Percentiles rank a stretch among this genome's conserved stretches.
Conservation (phyloP, 2,113 vertebrate genomes). For the Campylomormyrus tamandua region DNA sequence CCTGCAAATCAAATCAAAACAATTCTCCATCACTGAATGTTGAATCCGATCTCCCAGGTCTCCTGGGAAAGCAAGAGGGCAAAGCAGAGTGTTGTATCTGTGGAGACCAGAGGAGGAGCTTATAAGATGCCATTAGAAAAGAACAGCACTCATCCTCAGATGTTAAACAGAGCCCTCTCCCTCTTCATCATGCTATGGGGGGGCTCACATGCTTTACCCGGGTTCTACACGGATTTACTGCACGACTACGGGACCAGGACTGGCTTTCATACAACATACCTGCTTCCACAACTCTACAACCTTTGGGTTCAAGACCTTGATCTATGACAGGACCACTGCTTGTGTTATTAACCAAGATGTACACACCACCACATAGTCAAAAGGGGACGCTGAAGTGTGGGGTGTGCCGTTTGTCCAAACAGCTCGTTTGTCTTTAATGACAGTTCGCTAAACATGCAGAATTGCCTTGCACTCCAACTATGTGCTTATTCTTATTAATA, state of each 20-base stretch:
- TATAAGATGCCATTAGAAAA: background rate
- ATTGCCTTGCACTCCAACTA: background rate
- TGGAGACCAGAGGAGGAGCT: background rate
- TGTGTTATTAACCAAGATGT: background rate
- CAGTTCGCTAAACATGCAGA: background rate
- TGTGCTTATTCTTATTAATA: background rate
- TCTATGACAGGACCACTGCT: background rate
- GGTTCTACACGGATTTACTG: background rate
- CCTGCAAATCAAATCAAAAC: constrained; percentile 37
- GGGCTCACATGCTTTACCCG: background rate
- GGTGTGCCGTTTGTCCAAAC: background rate
- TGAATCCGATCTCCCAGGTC: background rate
- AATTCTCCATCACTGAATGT: background rate
- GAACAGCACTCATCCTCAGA: background rate
- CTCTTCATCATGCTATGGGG: background rate
- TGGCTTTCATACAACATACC: background rate
- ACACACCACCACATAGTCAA: background rate
- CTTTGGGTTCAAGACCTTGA: background rate
- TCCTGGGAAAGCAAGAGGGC: background rate
- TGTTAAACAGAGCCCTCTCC: background rate
- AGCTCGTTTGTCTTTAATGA: background rate
- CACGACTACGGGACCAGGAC: background rate
- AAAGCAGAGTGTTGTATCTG: background rate
- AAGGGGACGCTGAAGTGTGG: background rate
- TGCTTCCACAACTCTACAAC: background rate